Evolutionary conservation across 2,888 invertebrate genomes (phyloP).

Genomic region (Trissonchulus sp.): DNA sequence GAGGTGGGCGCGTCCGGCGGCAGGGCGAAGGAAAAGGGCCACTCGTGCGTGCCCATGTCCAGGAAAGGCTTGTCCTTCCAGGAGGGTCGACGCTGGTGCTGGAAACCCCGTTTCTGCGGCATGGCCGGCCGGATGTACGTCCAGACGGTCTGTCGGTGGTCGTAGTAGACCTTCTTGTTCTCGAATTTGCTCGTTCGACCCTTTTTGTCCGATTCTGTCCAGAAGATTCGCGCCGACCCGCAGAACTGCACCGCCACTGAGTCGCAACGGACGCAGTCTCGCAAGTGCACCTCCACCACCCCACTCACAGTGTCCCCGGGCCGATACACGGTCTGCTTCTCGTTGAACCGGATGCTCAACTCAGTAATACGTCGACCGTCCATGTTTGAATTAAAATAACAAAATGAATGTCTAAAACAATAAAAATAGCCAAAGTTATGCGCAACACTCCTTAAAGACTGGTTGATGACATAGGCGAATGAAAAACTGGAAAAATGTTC

Average conservation of each 20-base stretch:
- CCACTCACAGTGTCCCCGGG: conserved; percentile 13
- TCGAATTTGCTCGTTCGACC: background rate
- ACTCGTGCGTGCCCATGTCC: background rate
- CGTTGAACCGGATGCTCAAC: conserved; percentile 12
- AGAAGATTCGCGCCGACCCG: conserved; percentile 20
- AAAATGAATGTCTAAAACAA: too few species aligned
- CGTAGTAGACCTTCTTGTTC: background rate
- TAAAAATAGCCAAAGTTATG: too few species aligned
- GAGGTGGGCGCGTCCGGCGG: conserved; percentile 21
- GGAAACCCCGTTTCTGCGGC: background rate
- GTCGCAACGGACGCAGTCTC: background rate
- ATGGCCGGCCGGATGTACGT: background rate
- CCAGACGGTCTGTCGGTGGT: background rate
- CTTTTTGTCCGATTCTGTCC: background rate
- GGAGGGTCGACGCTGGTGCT: background rate
- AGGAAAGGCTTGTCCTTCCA: background rate
- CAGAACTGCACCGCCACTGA: background rate
- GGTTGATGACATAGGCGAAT: too few species aligned
- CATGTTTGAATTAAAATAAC: too few species aligned
- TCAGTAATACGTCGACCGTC: too few species aligned
- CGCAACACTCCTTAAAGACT: too few species aligned
- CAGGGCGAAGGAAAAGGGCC: background rate
- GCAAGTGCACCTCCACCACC: background rate
- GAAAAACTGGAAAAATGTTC: too few species aligned
- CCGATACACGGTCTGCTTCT: background rate